phyloP scores from a whole-genome alignment of 2,797 vertebrate species.

The Lagorchestes hirsutus region DNA sequence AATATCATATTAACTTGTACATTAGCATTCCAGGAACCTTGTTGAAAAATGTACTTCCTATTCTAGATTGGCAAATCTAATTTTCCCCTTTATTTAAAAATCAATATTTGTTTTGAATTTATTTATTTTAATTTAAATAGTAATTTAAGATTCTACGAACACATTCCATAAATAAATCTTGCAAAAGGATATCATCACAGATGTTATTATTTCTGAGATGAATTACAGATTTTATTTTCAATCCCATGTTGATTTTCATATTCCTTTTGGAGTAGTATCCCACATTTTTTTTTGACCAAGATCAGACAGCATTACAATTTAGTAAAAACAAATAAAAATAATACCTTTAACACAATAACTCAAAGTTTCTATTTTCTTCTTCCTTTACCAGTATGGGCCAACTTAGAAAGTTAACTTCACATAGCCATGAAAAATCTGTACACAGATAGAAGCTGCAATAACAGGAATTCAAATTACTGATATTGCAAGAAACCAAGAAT shows the following conservation, averaged over 20 bases:
- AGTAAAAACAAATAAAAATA: slow-evolving; percentile 42
- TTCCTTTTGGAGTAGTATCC: background rate
- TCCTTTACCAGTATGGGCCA: slow-evolving; percentile 47
- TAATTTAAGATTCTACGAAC: slow-evolving; percentile 51
- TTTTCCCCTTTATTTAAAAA: slow-evolving; percentile 29
- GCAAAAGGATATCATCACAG: background rate
- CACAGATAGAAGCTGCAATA: slow-evolving; percentile 59
- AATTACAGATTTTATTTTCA: background rate
- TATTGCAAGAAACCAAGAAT: slow-evolving; percentile 73
- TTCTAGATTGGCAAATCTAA: background rate
- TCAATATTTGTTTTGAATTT: slow-evolving; percentile 49
- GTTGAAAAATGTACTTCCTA: background rate
- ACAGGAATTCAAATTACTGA: slow-evolving; percentile 68
- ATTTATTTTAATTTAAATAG: slow-evolving; percentile 61
- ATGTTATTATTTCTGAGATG: background rate
- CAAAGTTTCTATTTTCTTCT: slow-evolving; percentile 22
- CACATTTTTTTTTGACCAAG: slow-evolving; percentile 32
- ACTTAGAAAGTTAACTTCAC: slow-evolving; percentile 71
- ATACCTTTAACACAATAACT: slow-evolving; percentile 62
- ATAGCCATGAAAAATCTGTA: slow-evolving; percentile 75
- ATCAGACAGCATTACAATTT: slow-evolving; percentile 49
- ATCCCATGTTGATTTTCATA: background rate
- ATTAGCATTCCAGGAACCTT: slow-evolving; percentile 1
- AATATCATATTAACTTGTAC: background rate
- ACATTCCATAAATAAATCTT: slow-evolving; percentile 66